Percentiles rank a stretch among this genome's conserved stretches.
Evolutionary conservation across 2,797 vertebrate genomes (phyloP).

Genomic region (Australoheros facetus): DNA sequence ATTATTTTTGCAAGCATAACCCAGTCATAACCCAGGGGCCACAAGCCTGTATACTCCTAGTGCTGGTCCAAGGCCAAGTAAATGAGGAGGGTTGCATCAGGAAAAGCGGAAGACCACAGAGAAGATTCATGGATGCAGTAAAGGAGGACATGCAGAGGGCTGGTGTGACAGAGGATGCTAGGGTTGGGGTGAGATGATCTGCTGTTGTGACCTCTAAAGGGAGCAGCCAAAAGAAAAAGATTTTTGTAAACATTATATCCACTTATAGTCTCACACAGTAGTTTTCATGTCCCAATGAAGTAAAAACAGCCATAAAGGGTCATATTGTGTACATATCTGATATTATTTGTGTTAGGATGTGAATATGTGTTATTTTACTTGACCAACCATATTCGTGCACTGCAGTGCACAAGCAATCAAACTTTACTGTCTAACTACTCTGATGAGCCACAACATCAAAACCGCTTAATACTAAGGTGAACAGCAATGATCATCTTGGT

Average conservation of each 20-base stretch:
- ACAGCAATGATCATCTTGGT: not conserved
- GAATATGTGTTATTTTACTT: not conserved
- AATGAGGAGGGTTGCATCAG: not conserved
- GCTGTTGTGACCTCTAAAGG: too few species aligned
- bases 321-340: not conserved
- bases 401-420: not conserved
- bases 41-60: not conserved
- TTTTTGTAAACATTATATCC: not conserved
- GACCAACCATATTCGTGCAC: not conserved
- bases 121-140: not conserved
- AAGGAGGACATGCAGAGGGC: rapidly evolving
- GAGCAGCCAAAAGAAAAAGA: not conserved
- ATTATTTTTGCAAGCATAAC: not conserved
- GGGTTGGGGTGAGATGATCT: not conserved
- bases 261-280: not conserved
- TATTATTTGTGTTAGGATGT: not conserved
- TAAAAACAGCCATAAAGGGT: not conserved
- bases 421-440: not conserved
- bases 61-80: not conserved
- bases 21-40: not conserved
- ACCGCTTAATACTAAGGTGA: not conserved
- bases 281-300: not conserved
- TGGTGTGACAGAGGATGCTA: not conserved
- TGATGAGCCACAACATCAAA: not conserved
- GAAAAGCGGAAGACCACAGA: not conserved